Evolutionary conservation across 2,797 vertebrate species (phyloP), one percentile per base, ranked within the genome.

Genomic region (Melanotaenia parkinsoni): DNA sequence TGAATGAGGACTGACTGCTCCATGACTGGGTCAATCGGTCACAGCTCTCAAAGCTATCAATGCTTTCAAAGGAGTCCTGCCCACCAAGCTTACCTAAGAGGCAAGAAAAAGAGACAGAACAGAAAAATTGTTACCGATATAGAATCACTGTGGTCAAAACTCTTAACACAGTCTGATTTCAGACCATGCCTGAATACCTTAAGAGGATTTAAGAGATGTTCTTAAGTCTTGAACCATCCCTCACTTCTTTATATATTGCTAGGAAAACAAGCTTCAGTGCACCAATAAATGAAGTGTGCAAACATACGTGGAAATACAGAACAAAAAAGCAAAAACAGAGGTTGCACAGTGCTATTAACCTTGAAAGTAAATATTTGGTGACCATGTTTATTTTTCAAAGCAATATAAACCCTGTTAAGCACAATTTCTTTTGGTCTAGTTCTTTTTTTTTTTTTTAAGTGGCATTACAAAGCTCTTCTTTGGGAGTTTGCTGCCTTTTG

Each of bases 1-100:
- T 97, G 93, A 98, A 98, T 0, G 98, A 99, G 1, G 97, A 98
- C 94, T 99, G 98, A 89, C 98, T 99, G 93, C 96, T 97, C 98
- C 98, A 99, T 13, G 98, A 99, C 93, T 99, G 98, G 0, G 97
- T 97, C 90, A 99, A 91, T 7, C 96, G 95, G 85, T 99, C 98
- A 0, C 97, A 98, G 92, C 98, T 99, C 84, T 99, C 98, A 0
- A 97, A 98, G 92, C 98, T 99, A 88, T 99, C 98, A 8, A 97
- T 96, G 95, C 98, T 99, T 92, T 99, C 98, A 2, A 99, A 99
- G 35, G 98, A 99, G 88, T 99, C 98, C 92, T 99, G 98, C 69
- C 97, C 97, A 0, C 97, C 98, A 10, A 99, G 95, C 72, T 99
- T 99, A 85, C 98, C 98, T 99, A 88, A 38, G 3, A 40, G 3